Percentiles rank a stretch among this genome's conserved stretches.
Evolutionary conservation across 1,140 invertebrate species (phyloP).

Genomic region (Zaprionus kolodkinae): DNA sequence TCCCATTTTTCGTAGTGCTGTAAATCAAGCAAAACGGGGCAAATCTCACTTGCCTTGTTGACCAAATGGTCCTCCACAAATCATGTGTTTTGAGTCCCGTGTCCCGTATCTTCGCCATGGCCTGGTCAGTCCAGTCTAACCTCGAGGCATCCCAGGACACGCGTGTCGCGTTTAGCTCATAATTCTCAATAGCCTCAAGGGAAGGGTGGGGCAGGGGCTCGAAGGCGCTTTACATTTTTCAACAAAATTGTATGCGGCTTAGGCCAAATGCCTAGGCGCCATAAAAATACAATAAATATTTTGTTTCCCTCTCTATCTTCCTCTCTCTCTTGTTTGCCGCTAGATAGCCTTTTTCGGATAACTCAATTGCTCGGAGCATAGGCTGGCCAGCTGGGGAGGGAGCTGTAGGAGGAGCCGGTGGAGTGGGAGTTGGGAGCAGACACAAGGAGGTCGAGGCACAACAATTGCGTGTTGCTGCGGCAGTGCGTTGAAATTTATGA

Average conservation of each 20-base stretch:
- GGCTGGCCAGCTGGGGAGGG: conserved; percentile 8
- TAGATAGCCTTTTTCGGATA: conserved; percentile 78
- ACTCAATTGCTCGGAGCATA: conserved; percentile 70
- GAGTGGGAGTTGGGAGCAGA: background rate
- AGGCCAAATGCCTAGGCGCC: conserved; percentile 66
- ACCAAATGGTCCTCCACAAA: conserved; percentile 61
- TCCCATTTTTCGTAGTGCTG: conserved; percentile 4
- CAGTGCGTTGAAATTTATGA: conserved; percentile 80
- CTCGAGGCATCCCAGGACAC: conserved; percentile 37
- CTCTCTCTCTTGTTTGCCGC: conserved; percentile 46
- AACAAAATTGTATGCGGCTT: conserved; percentile 68
- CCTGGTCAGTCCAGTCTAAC: conserved; percentile 22
- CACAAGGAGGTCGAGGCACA: conserved; percentile 15
- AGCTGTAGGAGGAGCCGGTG: background rate
- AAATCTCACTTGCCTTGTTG: conserved; percentile 58
- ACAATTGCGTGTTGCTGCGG: conserved; percentile 53
- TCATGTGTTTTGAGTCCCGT: conserved; percentile 43
- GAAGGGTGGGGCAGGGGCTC: conserved; percentile 1
- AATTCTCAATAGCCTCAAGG: conserved; percentile 59
- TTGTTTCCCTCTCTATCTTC: conserved; percentile 33
- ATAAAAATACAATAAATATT: conserved; percentile 80
- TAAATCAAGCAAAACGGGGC: conserved; percentile 34
- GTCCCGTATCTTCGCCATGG: background rate
- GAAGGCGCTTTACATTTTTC: conserved; percentile 71
- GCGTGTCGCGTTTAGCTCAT: conserved; percentile 75